Evolutionary conservation across 2,797 vertebrate genomes (phyloP).

Genomic region (Gambelia wislizenii): DNA sequence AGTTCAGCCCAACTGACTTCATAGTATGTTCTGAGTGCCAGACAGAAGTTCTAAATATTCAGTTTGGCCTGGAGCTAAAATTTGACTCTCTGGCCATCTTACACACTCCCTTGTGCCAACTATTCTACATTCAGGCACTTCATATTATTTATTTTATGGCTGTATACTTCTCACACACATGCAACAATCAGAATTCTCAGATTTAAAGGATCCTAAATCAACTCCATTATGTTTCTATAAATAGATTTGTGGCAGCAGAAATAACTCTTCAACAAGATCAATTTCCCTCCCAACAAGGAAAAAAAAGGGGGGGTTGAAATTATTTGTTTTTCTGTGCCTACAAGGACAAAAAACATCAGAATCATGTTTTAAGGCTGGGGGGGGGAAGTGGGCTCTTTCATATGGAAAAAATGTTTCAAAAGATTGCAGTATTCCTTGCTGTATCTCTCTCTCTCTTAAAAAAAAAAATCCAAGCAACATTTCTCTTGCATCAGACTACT

Average conservation of each 20-base stretch:
- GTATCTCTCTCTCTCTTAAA: background rate
- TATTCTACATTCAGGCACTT: background rate
- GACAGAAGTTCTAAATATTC: slow-evolving; percentile 55
- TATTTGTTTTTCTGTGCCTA: too few relatives aligned
- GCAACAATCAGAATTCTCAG: slow-evolving; percentile 8
- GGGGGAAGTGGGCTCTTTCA: background rate
- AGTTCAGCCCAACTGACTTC: slow-evolving; percentile 53
- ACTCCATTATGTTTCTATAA: slow-evolving; percentile 17
- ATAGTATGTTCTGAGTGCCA: slow-evolving; percentile 1
- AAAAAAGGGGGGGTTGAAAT: background rate
- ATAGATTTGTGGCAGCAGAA: slow-evolving; percentile 40
- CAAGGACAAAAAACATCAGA: slow-evolving; percentile 9
- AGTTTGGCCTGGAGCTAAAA: slow-evolving; percentile 63
- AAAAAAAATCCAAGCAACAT: too few relatives aligned
- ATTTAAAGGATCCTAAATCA: slow-evolving; percentile 32
- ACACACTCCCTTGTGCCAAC: slow-evolving; percentile 21
- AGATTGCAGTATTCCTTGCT: background rate
- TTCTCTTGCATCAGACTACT: too few relatives aligned
- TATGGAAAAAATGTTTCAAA: too few relatives aligned
- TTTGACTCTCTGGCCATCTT: slow-evolving; percentile 34
- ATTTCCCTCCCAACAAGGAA: slow-evolving; percentile 32
- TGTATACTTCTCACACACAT: background rate
- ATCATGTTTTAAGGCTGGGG: too few relatives aligned
- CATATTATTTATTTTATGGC: slow-evolving; percentile 5
- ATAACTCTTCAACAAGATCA: slow-evolving; percentile 24